phyloP scores from a whole-genome alignment of 2,113 vertebrate species.

The Colaptes auratus region DNA sequence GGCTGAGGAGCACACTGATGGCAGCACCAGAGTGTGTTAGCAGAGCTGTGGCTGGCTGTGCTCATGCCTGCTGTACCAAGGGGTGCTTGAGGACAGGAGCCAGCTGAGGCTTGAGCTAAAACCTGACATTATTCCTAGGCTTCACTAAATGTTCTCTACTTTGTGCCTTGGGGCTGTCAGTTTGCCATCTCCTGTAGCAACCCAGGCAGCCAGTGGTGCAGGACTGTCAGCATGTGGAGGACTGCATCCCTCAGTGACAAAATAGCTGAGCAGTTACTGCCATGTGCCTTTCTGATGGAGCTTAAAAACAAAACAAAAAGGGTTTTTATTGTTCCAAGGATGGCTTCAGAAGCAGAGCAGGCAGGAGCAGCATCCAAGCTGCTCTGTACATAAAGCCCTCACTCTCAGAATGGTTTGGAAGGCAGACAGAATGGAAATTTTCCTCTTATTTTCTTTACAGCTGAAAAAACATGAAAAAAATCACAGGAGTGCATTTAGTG shows the following conservation, averaged over 20 bases:
- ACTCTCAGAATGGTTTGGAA: constrained; percentile 72
- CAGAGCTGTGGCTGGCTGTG: background rate
- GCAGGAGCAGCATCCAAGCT: constrained; percentile 38
- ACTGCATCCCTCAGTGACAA: background rate
- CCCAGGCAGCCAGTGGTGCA: background rate
- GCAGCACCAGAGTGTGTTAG: background rate
- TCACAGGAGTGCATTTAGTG: constrained; percentile 69
- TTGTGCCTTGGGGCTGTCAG: background rate
- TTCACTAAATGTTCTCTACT: background rate
- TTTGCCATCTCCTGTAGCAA: background rate
- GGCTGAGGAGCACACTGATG: background rate
- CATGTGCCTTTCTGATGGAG: background rate
- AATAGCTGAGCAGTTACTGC: background rate
- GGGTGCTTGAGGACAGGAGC: background rate
- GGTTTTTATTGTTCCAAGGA: constrained; percentile 42
- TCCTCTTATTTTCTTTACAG: constrained; percentile 78
- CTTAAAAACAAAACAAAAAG: too few species aligned
- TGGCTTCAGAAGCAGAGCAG: constrained; percentile 16
- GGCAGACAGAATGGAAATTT: constrained; percentile 76
- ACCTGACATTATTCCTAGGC: background rate
- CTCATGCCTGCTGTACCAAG: background rate
- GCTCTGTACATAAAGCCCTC: constrained; percentile 55
- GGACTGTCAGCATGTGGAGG: background rate
- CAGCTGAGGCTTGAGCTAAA: background rate
- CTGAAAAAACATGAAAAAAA: constrained; percentile 76